Evolutionary conservation across 2,113 vertebrate species (phyloP), one percentile per base, ranked within the genome.

Genomic region (Excalfactoria chinensis): DNA sequence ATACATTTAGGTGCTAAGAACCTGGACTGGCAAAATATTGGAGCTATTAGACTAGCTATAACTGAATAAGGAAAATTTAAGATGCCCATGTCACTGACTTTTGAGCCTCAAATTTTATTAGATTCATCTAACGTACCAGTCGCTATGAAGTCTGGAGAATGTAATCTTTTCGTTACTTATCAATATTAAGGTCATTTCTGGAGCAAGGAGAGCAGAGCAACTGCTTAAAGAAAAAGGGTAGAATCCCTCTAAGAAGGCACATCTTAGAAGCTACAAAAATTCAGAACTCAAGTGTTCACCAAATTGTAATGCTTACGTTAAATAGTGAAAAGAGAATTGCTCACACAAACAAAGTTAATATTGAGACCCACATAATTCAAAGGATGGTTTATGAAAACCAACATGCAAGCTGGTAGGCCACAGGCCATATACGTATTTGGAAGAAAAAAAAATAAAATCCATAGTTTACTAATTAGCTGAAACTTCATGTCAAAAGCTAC

Each of bases 151-250:
- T 58, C 48, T 49, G 34, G 16, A 76, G 40, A 76, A 34, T 3
- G 1, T 4, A 4, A 51, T 64, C 40, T 56, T 73, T 26, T 73
- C 49, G 62, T 9, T 18, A 67, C 15, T 18, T 34, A 23, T 21
- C 22, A 34, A 43, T 26, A 40, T 11, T 11, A 15, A 37, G 9
- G 11, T 16, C 49, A 69, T 62, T 62, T 37, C 46, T n/a, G 62
- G 59, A 78, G 23, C 18, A 55, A 76, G 26, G 44, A 35, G 12
- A 69, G 2, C 17, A 66, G 79, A 75, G 22, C 5, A 80, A 15
- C 23, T 30, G 21, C 59, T 64, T 8, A 22, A 35, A 62, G 5
- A n/a, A 9, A 22, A 3, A 34, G 20, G 3, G 3, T 0, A 1
- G 5, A 43, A 6, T 17, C 13, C 37, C 37, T 23, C 26, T 23